Percentiles rank a stretch among this genome's conserved stretches.
Evolutionary conservation across 2,888 invertebrate genomes (phyloP).

Genomic region (Aphodius sticticus): DNA sequence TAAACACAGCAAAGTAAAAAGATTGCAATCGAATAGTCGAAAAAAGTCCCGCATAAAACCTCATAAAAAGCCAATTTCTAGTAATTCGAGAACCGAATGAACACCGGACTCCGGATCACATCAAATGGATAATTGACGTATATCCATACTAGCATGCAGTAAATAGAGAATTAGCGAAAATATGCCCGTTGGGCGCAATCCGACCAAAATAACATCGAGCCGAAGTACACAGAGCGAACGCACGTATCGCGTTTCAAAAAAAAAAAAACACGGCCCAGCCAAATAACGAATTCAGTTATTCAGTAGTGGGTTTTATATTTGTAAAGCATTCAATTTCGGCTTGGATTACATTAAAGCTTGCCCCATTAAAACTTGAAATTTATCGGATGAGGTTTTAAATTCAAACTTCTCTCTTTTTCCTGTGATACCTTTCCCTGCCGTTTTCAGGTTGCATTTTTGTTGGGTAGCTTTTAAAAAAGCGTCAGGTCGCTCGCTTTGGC

Average conservation of each 20-base stretch:
- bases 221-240: conserved; percentile 6
- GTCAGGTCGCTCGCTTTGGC: no score
- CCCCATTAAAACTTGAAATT: conserved; percentile 23
- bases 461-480: no score
- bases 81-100: background rate
- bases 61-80: background rate
- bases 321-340: conserved; percentile 24
- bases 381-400: conserved; percentile 20
- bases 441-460: no score
- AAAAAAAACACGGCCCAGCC: conserved; percentile 7
- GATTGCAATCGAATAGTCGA: background rate
- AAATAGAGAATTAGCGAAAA: conserved; percentile 21
- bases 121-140: conserved; percentile 14
- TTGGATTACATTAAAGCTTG: conserved; percentile 17
- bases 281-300: conserved; percentile 18
- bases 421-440: background rate
- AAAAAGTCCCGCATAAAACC: background rate
- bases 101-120: background rate
- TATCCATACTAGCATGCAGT: conserved; percentile 5
- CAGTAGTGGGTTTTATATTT: conserved; percentile 20
- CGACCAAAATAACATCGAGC: background rate
- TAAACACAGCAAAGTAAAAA: background rate
- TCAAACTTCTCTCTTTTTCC: conserved; percentile 9
- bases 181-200: conserved; percentile 15
- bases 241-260: conserved; percentile 6